phyloP scores from a whole-genome alignment of 2,888 invertebrate species.

The Conus canariensis region DNA sequence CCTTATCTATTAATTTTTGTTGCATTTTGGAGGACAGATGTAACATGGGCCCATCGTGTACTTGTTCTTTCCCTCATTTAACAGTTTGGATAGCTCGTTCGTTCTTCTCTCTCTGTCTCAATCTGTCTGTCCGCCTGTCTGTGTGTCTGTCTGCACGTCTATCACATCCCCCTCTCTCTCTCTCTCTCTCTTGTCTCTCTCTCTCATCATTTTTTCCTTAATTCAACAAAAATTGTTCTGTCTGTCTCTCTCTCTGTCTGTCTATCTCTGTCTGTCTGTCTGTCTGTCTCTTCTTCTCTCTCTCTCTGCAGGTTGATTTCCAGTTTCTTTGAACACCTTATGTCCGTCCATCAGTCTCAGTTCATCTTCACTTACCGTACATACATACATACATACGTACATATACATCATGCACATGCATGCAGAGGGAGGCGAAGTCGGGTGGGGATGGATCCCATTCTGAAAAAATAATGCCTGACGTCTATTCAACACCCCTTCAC shows the following conservation, averaged over 20 bases:
- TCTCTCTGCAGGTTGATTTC: no score
- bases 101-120: not conserved
- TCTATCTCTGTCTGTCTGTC: not conserved
- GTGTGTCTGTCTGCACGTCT: not conserved
- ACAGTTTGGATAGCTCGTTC: no score
- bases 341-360: no score
- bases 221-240: not conserved
- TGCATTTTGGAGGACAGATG: no score
- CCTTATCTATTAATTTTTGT: no score
- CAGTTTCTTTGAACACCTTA: no score
- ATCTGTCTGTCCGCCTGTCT: not conserved
- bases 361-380: not conserved
- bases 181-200: not conserved
- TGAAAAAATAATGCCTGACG: no score
- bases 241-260: constrained; percentile 6
- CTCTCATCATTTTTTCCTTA: not conserved
- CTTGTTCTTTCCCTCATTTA: no score
- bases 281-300: not conserved
- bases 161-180: not conserved
- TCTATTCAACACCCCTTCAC: no score
- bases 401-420: not conserved
- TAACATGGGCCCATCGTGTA: no score
- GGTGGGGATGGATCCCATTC: no score
- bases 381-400: not conserved
- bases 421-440: no score